These are phyloP conservation scores for Pinna nobilis DNA, from an alignment of 1,140 invertebrate species.

Conservation along the genomic window DNA sequence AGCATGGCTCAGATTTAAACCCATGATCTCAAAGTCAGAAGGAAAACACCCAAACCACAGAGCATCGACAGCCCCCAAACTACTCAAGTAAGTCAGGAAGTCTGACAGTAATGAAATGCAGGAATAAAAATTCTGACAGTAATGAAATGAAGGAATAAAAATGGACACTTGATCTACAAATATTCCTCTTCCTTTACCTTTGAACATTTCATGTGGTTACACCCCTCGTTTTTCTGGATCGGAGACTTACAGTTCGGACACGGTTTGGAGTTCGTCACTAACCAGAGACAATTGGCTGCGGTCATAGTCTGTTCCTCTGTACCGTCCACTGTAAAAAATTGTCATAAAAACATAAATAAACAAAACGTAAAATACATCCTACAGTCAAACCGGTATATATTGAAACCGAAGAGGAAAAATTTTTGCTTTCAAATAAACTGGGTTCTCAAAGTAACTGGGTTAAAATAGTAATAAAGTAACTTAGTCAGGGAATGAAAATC, in stretches of 20 bases:
- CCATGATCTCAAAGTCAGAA: too few relatives aligned
- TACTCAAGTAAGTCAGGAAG: too few relatives aligned
- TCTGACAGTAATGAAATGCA: too few relatives aligned
- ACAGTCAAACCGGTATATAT: not conserved
- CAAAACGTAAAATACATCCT: not conserved
- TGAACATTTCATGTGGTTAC: constrained; percentile 87
- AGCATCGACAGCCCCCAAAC: too few relatives aligned
- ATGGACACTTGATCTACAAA: not conserved
- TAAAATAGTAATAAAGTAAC: too few relatives aligned
- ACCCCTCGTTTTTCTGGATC: constrained; percentile 87
- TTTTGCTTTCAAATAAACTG: too few relatives aligned
- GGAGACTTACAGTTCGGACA: constrained; percentile 84
- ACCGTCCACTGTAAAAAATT: constrained; percentile 72
- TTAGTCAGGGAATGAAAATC: too few relatives aligned
- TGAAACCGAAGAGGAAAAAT: not conserved
- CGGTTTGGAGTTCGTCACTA: constrained; percentile 85
- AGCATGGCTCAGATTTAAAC: too few relatives aligned
- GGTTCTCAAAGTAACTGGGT: too few relatives aligned
- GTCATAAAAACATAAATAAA: not conserved
- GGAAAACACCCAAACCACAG: too few relatives aligned
- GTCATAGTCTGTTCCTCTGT: constrained; percentile 80
- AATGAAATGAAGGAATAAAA: too few relatives aligned
- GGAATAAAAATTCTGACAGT: too few relatives aligned
- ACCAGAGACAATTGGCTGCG: constrained; percentile 84
- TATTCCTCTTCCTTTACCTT: constrained; percentile 75